These are phyloP conservation scores for Nomada fucata DNA, from an alignment of 2,888 invertebrate genomes.

Conservation along the genomic window DNA sequence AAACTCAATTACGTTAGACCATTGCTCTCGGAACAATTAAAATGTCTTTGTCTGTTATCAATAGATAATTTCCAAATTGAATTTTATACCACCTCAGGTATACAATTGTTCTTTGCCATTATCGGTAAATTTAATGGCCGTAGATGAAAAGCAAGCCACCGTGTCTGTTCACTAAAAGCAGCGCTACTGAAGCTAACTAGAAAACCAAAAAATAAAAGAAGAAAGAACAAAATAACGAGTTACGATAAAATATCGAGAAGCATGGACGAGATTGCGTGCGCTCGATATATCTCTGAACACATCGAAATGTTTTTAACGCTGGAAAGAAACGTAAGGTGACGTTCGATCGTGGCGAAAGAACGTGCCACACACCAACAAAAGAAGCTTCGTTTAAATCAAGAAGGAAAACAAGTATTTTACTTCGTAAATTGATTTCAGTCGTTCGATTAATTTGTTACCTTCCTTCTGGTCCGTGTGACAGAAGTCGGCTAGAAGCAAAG, in stretches of 20 bases:
- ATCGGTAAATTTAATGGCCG: not conserved
- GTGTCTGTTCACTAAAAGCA: constrained; percentile 75
- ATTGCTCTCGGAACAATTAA: not conserved
- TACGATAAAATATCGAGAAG: constrained; percentile 38
- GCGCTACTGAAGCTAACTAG: constrained; percentile 75
- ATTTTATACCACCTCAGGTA: not conserved
- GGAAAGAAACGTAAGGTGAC: constrained; percentile 36
- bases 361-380: constrained; percentile 54
- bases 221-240: constrained; percentile 20
- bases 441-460: constrained; percentile 77
- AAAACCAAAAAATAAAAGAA: constrained; percentile 27
- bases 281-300: constrained; percentile 32
- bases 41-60: not conserved
- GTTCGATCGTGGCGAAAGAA: constrained; percentile 34
- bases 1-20: not conserved
- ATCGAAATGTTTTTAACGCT: constrained; percentile 32
- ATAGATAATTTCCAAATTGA: not conserved
- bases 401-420: constrained; percentile 45
- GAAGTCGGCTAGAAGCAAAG: constrained; percentile 83
- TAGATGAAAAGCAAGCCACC: constrained; percentile 46
- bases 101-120: not conserved
- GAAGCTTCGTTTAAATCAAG: constrained; percentile 58
- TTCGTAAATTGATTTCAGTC: constrained; percentile 62
- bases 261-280: constrained; percentile 50
- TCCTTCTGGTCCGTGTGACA: constrained; percentile 82